A percentile compares a stretch with the other conserved stretches of the same genome.
Conservation (phyloP, 2,113 vertebrate genomes). For the Otolemur garnettii region DNA sequence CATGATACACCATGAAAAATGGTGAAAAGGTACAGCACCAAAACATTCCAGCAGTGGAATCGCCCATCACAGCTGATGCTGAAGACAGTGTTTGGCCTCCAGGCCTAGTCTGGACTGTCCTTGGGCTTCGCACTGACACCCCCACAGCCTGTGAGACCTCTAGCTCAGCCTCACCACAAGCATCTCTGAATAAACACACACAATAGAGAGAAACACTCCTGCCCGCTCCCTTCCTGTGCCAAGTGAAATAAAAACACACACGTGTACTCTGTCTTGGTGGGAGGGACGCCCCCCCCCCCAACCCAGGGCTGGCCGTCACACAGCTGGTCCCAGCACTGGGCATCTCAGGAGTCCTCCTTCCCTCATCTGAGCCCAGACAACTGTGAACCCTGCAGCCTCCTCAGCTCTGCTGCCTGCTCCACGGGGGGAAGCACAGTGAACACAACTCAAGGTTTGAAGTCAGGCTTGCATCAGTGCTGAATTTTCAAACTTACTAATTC, state of each 20-base stretch:
- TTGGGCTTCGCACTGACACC: background rate
- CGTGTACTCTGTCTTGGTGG: fast-evolving
- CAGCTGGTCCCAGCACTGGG: too few relatives aligned
- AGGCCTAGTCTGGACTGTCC: background rate
- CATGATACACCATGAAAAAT: too few relatives aligned
- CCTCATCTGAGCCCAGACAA: fast-evolving
- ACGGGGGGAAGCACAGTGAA: fast-evolving
- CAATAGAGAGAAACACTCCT: fast-evolving
- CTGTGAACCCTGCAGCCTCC: background rate
- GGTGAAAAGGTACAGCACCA: background rate
- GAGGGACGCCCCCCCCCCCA: background rate
- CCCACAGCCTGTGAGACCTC: background rate
- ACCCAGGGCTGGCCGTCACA: too few relatives aligned
- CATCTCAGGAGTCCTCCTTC: too few relatives aligned
- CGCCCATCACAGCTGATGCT: fast-evolving
- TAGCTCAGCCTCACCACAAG: background rate
- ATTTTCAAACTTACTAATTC: background rate
- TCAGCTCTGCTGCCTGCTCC: too few relatives aligned
- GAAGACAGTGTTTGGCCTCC: fast-evolving
- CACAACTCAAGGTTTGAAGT: background rate
- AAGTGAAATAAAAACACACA: background rate
- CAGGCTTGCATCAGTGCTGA: too few relatives aligned
- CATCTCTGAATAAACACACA: fast-evolving
- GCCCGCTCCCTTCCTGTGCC: too few relatives aligned
- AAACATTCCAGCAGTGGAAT: background rate